Conservation (phyloP, 2,113 vertebrate species). For the Electrona antarctica region DNA sequence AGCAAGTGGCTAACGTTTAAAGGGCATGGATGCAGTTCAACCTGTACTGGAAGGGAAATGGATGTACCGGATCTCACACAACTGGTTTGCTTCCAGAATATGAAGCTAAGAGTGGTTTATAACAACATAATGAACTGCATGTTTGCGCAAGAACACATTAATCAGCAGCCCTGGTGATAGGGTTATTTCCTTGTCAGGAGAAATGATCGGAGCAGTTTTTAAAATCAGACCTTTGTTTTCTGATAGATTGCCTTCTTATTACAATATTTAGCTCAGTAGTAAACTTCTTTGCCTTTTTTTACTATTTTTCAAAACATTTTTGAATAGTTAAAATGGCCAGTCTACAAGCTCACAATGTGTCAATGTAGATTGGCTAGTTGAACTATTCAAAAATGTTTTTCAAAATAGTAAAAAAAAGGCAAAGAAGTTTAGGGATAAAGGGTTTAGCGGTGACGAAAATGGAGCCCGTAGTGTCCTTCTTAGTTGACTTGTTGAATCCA, state of each 20-base stretch:
- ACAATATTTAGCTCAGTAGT: too few relatives aligned
- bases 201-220: not conserved
- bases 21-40: not conserved
- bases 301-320: too few relatives aligned
- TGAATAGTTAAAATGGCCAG: too few relatives aligned
- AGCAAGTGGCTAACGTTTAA: slow-evolving; percentile 13
- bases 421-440: too few relatives aligned
- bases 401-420: too few relatives aligned
- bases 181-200: not conserved
- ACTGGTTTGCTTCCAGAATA: not conserved
- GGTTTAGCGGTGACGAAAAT: too few relatives aligned
- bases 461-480: too few relatives aligned
- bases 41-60: not conserved
- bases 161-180: not conserved
- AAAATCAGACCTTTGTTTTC: not conserved
- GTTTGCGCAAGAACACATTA: not conserved
- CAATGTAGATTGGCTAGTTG: too few relatives aligned
- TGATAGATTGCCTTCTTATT: too few relatives aligned
- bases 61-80: not conserved
- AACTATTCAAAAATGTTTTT: too few relatives aligned
- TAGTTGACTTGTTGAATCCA: not conserved
- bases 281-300: too few relatives aligned
- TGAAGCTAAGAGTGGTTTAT: not conserved
- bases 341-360: too few relatives aligned
- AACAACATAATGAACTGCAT: not conserved